phyloP scores from a whole-genome alignment of 2,113 vertebrate genomes.

The Fregetta grallaria region DNA sequence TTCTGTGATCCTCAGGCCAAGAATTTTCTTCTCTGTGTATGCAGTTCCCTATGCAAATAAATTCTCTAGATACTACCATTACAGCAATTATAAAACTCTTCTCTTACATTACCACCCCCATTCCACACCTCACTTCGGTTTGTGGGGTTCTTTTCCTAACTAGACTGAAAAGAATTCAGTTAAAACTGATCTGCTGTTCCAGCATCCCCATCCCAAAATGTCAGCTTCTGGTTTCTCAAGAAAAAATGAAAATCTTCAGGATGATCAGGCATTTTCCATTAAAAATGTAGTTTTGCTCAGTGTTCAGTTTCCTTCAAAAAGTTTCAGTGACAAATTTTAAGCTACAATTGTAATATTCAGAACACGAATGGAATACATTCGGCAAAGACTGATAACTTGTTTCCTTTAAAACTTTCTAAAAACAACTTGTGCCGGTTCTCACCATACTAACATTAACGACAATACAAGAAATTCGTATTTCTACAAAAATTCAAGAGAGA shows the following conservation, averaged over 20 bases:
- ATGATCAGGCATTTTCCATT: background rate
- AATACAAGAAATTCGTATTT: background rate
- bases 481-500: background rate
- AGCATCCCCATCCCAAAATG: background rate
- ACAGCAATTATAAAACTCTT: background rate
- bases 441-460: background rate
- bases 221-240: background rate
- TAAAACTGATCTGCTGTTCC: background rate
- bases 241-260: background rate
- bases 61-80: background rate
- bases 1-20: background rate
- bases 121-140: background rate
- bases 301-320: background rate
- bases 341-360: background rate
- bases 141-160: background rate
- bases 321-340: background rate
- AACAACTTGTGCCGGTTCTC: background rate
- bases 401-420: background rate
- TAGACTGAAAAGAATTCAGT: background rate
- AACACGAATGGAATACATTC: background rate
- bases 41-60: background rate
- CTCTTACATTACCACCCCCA: background rate
- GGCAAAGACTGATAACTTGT: background rate
- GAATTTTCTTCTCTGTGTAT: accelerated
- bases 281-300: background rate